A percentile compares a stretch with the other conserved stretches of the same genome.
Conservation (phyloP, 2,888 invertebrate genomes). For the Morinoia aosen region DNA sequence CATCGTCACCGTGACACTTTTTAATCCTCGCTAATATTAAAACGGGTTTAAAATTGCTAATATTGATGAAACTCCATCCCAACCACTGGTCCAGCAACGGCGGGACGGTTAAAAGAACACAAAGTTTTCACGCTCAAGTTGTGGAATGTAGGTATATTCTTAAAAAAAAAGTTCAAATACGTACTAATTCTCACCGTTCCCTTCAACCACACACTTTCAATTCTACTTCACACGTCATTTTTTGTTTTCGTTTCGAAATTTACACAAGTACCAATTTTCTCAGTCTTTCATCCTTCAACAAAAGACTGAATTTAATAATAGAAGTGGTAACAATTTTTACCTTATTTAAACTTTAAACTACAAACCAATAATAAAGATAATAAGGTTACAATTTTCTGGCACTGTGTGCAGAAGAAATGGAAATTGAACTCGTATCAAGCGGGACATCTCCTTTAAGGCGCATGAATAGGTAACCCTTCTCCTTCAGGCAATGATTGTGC, state of each 20-base stretch:
- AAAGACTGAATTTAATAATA: background rate
- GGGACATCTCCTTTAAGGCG: no score
- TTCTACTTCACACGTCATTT: background rate
- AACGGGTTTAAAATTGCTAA: background rate
- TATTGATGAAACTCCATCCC: background rate
- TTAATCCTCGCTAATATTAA: background rate
- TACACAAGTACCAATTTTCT: background rate
- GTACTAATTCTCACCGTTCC: background rate
- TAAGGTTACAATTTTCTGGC: background rate
- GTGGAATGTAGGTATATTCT: background rate
- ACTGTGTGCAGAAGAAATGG: no score
- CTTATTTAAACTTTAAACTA: background rate
- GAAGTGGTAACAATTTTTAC: background rate
- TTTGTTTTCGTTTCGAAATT: background rate
- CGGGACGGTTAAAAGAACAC: background rate
- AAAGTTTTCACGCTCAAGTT: background rate
- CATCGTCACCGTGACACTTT: background rate
- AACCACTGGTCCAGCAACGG: constrained; percentile 5
- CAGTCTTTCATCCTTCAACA: background rate
- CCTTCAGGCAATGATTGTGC: background rate
- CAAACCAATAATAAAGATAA: background rate
- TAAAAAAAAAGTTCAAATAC: background rate
- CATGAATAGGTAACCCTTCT: background rate
- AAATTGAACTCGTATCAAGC: background rate
- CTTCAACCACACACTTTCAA: background rate